Evolutionary conservation across 1,140 invertebrate species (phyloP).

Genomic region (Sitodiplosis mosellana): DNA sequence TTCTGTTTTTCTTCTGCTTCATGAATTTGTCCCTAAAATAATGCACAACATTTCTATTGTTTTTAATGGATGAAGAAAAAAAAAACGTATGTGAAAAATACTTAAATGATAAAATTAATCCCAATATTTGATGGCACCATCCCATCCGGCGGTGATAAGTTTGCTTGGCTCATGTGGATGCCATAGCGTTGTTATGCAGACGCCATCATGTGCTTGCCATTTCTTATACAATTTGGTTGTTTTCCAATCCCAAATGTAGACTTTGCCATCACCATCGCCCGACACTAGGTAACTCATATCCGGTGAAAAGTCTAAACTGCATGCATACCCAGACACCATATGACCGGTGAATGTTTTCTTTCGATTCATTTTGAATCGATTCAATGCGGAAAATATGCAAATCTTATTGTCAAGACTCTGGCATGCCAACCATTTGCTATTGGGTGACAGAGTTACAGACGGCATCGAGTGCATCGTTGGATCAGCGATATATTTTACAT

Average conservation of each 20-base stretch:
- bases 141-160: slow-evolving; percentile 93
- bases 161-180: slow-evolving; percentile 98
- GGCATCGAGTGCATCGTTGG: slow-evolving; percentile 99
- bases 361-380: slow-evolving; percentile 91
- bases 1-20: too few species aligned
- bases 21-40: too few species aligned
- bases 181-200: slow-evolving; percentile 89
- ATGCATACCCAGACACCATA: slow-evolving; percentile 99
- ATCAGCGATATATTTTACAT: slow-evolving; percentile 99
- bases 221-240: slow-evolving; percentile 94
- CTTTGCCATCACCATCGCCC: slow-evolving; percentile 98
- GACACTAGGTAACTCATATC: slow-evolving; percentile 98
- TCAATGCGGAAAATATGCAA: slow-evolving; percentile 91
- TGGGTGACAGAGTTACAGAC: slow-evolving; percentile 81
- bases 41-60: too few species aligned
- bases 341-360: slow-evolving; percentile 98
- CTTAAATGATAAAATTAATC: slow-evolving; percentile 52
- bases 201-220: slow-evolving; percentile 97
- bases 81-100: too few species aligned
- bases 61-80: too few species aligned
- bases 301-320: slow-evolving; percentile 90
- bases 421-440: slow-evolving; percentile 97
- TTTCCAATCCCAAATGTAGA: slow-evolving; percentile 99
- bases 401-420: slow-evolving; percentile 99
- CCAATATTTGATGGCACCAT: slow-evolving; percentile 97